Base-by-base conservation (phyloP, 2,113 vertebrate species). In the Turnix velox region DNA sequence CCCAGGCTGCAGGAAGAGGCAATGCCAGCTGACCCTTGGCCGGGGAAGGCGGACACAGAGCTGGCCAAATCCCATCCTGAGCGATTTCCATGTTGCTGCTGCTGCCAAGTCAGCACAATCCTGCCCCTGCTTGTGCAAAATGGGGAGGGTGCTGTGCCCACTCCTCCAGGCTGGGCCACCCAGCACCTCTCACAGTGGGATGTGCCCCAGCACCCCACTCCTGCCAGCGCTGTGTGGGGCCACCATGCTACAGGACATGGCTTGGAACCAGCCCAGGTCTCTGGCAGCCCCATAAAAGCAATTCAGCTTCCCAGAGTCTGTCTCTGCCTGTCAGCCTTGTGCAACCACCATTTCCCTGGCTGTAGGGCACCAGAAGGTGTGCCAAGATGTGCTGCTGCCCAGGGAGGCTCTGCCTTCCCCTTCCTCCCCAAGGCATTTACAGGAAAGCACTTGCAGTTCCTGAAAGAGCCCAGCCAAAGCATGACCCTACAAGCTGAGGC, bases 11-110 rank as follows among this genome's bases (percentile, higher is more conserved):
- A 1, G 0, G 1, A 39, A 6, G 42, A 81, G 74, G 31, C 5
- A 1, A 72, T 30, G 84, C 90, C 88, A 92, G 91, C 76, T 78
- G 69, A 92, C 87, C 95, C 81, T 96, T 96, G 88, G 87, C 82
- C 78, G 5, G 71, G 59, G 74, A 25, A 68, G 57, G 89, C 2
- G 4, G 65, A 14, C 7, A 0, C 4, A 0, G 55, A 55, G 68
- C 52, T 3, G 4, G 79, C 57, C 61, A 86, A 59, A 27, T 37
- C 40, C 84, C 0, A 10, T 33, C 63, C 55, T 1, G 51, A 78
- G 31, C 63, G 51, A 10, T 13, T 57, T 51, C 4, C 33, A 7
- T 0, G 4, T 24, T 25, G 43, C 55, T 12, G 37, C 66, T 31
- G 65, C 88, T 8, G 94, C 83, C 58, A 28, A 85, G 58, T 87